Base-by-base conservation (phyloP, 2,888 invertebrate genomes). In the Megastigmus dorsalis region DNA sequence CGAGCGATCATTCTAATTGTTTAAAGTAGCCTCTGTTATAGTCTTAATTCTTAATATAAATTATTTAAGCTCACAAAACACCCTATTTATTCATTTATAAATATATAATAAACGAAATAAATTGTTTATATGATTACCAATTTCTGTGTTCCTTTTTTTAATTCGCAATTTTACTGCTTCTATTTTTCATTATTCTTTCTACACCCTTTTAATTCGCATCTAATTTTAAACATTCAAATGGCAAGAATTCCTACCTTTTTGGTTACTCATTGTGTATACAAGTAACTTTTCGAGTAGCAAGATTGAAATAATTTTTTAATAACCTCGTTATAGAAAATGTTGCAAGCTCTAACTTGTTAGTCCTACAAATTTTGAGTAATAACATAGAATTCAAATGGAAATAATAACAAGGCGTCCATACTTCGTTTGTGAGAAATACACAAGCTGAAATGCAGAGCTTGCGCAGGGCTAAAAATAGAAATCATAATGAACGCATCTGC, bases 71-170 rank as follows among this genome's bases (percentile, higher is more conserved):
- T 76, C 54, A 70, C 62, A 59, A 69, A 50, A 70, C 66, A 70
- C 66, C 50, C 50, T 62, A 74, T 74, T 76, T 73, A 74, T 74
- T 76, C 45, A 74, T 76, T 76, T 76, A 74, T 60, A 54, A 67
- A 70, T 69, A 73, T 57, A 65, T 63, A 54, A 68, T 66, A 66
- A 63, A 62, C 57, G 69, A 72, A 76, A 76, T 76, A 74, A 76
- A 76, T 76, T 74, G 67, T 76, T 76, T 76, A 74, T 76, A 76
- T 74, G 28, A 76, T 76, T 70, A 76, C 66, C 74, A 28, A 15
- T 28, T 10, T 26, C 18, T 18, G 28, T 7, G 36, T 30, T 9
- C 54, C 57, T 3, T 57, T 20, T 28, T 18, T 52, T n/a, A 28
- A 26, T 23, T 9, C 0, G 26, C 10, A 41, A 59, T n/a, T 15